Conservation (phyloP, 2,797 vertebrate genomes). For the Bradypodion ventrale region DNA sequence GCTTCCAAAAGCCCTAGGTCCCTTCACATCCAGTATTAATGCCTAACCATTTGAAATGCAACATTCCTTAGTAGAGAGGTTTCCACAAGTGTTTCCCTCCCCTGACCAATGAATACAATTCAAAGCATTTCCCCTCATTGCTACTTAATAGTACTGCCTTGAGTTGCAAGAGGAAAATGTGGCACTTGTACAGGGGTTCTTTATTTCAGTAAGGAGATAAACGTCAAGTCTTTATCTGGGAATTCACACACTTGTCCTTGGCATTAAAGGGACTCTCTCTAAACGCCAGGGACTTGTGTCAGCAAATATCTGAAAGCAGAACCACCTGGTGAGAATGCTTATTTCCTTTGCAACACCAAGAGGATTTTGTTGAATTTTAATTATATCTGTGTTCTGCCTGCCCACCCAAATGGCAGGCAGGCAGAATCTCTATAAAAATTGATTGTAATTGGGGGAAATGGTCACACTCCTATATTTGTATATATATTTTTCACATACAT, state of each 20-base stretch:
- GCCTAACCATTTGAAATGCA: slow-evolving; percentile 30
- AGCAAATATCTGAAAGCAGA: slow-evolving; percentile 24
- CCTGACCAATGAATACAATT: slow-evolving; percentile 16
- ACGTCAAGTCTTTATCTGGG: not conserved
- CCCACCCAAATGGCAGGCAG: not conserved
- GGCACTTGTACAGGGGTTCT: not conserved
- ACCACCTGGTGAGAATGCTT: slow-evolving; percentile 24
- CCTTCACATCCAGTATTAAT: slow-evolving; percentile 39
- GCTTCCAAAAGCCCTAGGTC: slow-evolving; percentile 36
- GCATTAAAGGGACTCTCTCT: slow-evolving; percentile 30
- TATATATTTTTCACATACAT: not conserved
- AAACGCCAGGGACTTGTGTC: slow-evolving; percentile 13
- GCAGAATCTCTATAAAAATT: slow-evolving; percentile 6
- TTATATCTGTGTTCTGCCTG: slow-evolving; percentile 1
- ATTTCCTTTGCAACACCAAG: slow-evolving; percentile 22
- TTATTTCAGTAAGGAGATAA: slow-evolving; percentile 27
- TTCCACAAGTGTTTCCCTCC: slow-evolving; percentile 33
- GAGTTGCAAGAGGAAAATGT: slow-evolving; percentile 10
- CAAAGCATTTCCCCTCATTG: slow-evolving; percentile 17
- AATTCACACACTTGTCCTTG: slow-evolving; percentile 3
- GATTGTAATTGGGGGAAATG: not conserved
- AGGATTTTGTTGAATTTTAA: slow-evolving; percentile 33
- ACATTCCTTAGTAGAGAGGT: slow-evolving; percentile 32
- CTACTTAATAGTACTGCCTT: slow-evolving; percentile 3
- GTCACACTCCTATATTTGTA: not conserved